phyloP scores from a whole-genome alignment of 2,113 vertebrate species.

The Balaeniceps rex region DNA sequence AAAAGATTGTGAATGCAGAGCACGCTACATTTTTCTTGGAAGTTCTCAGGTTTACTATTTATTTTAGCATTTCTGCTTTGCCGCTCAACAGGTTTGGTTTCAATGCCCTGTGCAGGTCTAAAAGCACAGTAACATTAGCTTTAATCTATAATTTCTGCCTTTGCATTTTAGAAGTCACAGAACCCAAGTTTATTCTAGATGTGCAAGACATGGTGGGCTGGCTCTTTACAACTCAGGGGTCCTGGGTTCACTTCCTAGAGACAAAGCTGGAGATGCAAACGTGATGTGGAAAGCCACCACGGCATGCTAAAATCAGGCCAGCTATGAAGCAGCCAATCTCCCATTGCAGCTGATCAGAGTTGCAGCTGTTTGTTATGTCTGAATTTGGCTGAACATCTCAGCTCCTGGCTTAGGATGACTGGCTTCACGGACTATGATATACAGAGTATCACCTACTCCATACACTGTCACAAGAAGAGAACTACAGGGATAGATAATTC shows the following conservation, averaged over 20 bases:
- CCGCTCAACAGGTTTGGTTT: background rate
- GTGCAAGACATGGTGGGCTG: background rate
- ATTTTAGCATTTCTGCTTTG: background rate
- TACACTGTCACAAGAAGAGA: background rate
- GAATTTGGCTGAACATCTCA: background rate
- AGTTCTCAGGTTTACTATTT: background rate
- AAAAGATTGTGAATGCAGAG: background rate
- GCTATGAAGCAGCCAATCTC: rapidly evolving
- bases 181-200: background rate
- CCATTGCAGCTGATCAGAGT: background rate
- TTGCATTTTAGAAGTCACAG: background rate
- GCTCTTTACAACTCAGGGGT: background rate
- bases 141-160: background rate
- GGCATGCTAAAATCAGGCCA: background rate
- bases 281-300: background rate
- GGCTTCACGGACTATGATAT: background rate
- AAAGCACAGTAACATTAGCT: background rate
- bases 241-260: background rate
- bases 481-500: background rate
- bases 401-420: background rate
- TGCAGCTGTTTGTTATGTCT: background rate
- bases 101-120: background rate
- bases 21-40: background rate
- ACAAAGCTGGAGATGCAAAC: background rate
- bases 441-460: background rate